These are phyloP conservation scores for Catostylus mosaicus DNA, from an alignment of 30 jellyfish, hydroid and myxozoan species.

Conservation along the genomic window DNA sequence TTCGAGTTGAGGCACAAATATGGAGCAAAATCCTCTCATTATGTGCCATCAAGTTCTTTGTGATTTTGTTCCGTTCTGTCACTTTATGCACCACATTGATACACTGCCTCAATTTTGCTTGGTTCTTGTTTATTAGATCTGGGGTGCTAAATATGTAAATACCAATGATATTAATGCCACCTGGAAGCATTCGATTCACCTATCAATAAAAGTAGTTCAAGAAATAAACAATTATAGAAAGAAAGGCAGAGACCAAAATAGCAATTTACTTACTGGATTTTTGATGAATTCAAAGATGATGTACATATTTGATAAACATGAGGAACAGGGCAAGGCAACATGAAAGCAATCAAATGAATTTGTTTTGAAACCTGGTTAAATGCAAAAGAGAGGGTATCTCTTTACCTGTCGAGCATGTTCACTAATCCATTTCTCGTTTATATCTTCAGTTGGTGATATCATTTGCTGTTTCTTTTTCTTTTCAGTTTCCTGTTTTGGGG, in stretches of 20 bases:
- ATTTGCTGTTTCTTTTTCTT: slow-evolving; percentile 31
- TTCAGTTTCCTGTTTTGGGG: slow-evolving; percentile 23
- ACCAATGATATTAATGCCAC: slow-evolving; percentile 87
- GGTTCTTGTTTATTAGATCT: slow-evolving; percentile 65
- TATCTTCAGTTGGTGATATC: slow-evolving; percentile 41
- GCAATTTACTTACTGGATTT: background rate
- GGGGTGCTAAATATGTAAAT: slow-evolving; percentile 75
- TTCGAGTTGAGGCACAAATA: slow-evolving; percentile 80
- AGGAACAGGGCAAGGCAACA: no score
- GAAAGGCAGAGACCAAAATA: background rate
- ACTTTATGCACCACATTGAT: slow-evolving; percentile 56
- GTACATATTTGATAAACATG: no score
- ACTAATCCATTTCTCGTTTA: slow-evolving; percentile 85
- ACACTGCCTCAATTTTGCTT: slow-evolving; percentile 69
- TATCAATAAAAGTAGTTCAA: background rate
- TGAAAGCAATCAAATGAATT: no score
- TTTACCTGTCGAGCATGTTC: slow-evolving; percentile 95
- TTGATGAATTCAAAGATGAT: no score
- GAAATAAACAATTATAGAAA: background rate
- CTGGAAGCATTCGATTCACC: slow-evolving; percentile 94
- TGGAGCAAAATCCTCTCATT: slow-evolving; percentile 73
- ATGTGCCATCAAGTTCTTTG: slow-evolving; percentile 56
- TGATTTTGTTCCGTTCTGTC: slow-evolving; percentile 67
- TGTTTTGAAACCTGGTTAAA: no score
- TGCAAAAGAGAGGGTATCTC: background rate